phyloP scores from a whole-genome alignment of 1,140 invertebrate species.

The Paracyclopina nana region DNA sequence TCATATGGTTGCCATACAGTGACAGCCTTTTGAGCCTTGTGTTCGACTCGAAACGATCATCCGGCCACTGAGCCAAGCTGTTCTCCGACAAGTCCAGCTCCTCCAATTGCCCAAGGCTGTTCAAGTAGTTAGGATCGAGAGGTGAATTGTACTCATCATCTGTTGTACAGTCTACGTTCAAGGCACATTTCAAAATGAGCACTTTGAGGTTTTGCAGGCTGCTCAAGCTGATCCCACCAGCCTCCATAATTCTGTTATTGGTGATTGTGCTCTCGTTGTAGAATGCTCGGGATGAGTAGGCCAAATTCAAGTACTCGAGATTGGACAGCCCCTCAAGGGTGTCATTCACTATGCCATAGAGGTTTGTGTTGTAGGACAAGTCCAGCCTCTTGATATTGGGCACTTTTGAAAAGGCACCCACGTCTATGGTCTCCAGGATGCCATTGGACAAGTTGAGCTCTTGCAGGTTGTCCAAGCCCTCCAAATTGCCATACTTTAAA shows the following conservation, averaged over 20 bases:
- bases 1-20: not conserved
- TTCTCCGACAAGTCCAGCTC: conserved; percentile 1
- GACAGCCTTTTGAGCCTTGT: not conserved
- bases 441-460: not conserved
- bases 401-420: not conserved
- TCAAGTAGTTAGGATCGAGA: not conserved
- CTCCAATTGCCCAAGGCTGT: not conserved
- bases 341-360: not conserved
- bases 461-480: not conserved
- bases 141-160: not conserved
- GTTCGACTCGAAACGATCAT: not conserved
- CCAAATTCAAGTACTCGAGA: not conserved
- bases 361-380: not conserved
- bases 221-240: not conserved
- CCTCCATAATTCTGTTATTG: not conserved
- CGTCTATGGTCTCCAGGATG: not conserved
- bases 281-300: not conserved
- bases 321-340: not conserved
- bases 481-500: not conserved
- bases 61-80: not conserved
- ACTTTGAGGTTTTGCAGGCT: not conserved
- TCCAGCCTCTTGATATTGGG: not conserved
- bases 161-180: not conserved
- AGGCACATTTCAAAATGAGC: not conserved
- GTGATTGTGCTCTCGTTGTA: too few relatives aligned